phyloP scores from a whole-genome alignment of 1,140 invertebrate species.

The Elymnias hypermnestra region DNA sequence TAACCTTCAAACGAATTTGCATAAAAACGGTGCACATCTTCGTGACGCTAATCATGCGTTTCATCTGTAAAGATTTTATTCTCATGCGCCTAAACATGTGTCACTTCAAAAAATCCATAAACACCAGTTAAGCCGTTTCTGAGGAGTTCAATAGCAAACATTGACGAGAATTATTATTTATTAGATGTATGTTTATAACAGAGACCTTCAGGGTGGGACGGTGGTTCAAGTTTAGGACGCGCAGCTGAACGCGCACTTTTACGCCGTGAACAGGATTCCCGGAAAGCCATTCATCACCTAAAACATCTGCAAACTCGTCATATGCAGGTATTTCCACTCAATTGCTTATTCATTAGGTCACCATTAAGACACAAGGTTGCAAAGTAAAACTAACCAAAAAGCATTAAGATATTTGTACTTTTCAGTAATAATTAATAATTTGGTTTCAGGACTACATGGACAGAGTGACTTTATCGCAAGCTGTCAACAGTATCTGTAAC shows the following conservation, averaged over 20 bases:
- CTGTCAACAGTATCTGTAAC: slow-evolving; percentile 64
- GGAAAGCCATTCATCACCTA: slow-evolving; percentile 62
- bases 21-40: too few species aligned
- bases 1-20: too few species aligned
- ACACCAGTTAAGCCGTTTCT: too few species aligned
- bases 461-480: slow-evolving; percentile 57
- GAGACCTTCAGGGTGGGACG: slow-evolving; percentile 45
- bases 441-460: slow-evolving; percentile 72
- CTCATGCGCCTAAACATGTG: neutral
- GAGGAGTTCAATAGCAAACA: too few species aligned
- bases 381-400: too few species aligned
- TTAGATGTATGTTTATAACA: slow-evolving; percentile 10
- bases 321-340: slow-evolving; percentile 69
- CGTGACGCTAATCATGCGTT: too few species aligned
- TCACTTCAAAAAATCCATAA: neutral
- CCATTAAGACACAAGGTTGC: too few species aligned
- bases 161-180: too few species aligned
- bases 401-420: too few species aligned
- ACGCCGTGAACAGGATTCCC: slow-evolving; percentile 58
- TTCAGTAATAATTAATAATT: too few species aligned
- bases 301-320: slow-evolving; percentile 59
- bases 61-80: too few species aligned
- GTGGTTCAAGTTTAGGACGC: slow-evolving; percentile 35
- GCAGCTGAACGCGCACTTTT: slow-evolving; percentile 54
- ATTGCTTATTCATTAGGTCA: too few species aligned